Conservation (phyloP, 2,113 vertebrate genomes). For the Rhinolophus sinicus region DNA sequence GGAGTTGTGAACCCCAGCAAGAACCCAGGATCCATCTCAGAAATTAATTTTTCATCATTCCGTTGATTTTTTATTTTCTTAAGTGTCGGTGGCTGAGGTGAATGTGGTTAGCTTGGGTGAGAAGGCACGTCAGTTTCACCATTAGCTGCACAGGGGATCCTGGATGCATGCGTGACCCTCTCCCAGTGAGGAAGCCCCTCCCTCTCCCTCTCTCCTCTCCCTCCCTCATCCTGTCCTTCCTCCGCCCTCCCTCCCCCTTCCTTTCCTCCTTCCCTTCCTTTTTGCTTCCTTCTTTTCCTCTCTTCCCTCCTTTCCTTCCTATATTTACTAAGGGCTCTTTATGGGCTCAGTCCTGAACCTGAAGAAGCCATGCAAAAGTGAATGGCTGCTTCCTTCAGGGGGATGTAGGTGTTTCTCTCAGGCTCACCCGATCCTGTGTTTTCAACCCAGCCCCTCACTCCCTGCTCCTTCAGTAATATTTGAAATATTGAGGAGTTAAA, state of each 20-base stretch:
- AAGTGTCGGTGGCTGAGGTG: not conserved
- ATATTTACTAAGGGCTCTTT: not conserved
- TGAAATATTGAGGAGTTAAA: not conserved
- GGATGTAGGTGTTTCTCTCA: not conserved
- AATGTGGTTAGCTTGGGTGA: too few species aligned
- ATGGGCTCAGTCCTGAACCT: not conserved
- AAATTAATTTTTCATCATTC: not conserved
- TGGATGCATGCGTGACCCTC: not conserved
- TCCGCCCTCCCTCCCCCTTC: not conserved
- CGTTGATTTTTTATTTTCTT: not conserved
- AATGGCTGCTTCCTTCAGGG: fast-evolving
- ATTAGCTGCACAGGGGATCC: not conserved
- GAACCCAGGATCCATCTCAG: too few species aligned
- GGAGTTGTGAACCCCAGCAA: not conserved
- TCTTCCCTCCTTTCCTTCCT: too few species aligned
- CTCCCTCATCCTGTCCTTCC: not conserved
- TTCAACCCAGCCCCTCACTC: not conserved
- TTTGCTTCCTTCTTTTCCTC: not conserved
- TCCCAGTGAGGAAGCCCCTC: not conserved
- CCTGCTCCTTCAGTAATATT: not conserved
- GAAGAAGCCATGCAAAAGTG: fast-evolving
- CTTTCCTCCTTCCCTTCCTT: not conserved
- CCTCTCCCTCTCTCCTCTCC: too few species aligned
- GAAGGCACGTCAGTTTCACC: not conserved
- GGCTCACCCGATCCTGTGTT: not conserved